Conservation (phyloP, 2,888 invertebrate genomes). For the Lucinisca nassula region DNA sequence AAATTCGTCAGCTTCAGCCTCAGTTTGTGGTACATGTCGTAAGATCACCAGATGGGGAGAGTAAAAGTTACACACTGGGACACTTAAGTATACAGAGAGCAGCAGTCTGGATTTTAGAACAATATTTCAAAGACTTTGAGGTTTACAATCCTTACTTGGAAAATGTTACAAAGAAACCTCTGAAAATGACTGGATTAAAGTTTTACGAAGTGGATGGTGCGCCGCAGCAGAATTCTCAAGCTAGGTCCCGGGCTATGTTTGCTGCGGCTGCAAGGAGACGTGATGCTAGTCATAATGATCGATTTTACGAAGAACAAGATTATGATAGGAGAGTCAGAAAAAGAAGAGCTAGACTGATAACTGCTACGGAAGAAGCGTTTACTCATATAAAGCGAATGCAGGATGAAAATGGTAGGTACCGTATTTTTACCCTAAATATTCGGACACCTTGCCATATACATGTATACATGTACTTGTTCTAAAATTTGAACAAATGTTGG, state of each 20-base stretch:
- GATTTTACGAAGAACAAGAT: slow-evolving; percentile 99
- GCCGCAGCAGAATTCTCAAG: slow-evolving; percentile 79
- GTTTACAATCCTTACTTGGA: slow-evolving; percentile 96
- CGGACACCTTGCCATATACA: too few relatives aligned
- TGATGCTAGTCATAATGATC: slow-evolving; percentile 97
- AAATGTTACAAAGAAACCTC: slow-evolving; percentile 80
- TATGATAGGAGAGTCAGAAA: slow-evolving; percentile 97
- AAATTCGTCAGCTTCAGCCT: slow-evolving; percentile 97
- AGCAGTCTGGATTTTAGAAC: slow-evolving; percentile 97
- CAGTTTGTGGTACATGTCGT: slow-evolving; percentile 93
- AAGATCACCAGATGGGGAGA: slow-evolving; percentile 98
- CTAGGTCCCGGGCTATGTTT: slow-evolving; percentile 84
- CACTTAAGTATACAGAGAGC: slow-evolving; percentile 96
- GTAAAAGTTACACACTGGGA: slow-evolving; percentile 92
- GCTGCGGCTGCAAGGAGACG: slow-evolving; percentile 94
- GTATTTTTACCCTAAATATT: too few relatives aligned
- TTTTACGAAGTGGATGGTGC: slow-evolving; percentile 98
- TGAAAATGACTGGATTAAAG: slow-evolving; percentile 90
- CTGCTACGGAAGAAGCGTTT: slow-evolving; percentile 99
- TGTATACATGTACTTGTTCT: too few relatives aligned
- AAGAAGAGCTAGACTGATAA: slow-evolving; percentile 95
- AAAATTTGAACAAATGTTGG: too few relatives aligned
- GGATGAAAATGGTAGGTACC: slow-evolving; percentile 89
- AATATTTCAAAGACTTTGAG: slow-evolving; percentile 98
- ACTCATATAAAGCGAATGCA: slow-evolving; percentile 97